Percentiles rank a stretch among this genome's conserved stretches.
These are phyloP conservation scores for Heterochromis multidens DNA, from an alignment of 2,113 vertebrate genomes.

Conservation along the genomic window DNA sequence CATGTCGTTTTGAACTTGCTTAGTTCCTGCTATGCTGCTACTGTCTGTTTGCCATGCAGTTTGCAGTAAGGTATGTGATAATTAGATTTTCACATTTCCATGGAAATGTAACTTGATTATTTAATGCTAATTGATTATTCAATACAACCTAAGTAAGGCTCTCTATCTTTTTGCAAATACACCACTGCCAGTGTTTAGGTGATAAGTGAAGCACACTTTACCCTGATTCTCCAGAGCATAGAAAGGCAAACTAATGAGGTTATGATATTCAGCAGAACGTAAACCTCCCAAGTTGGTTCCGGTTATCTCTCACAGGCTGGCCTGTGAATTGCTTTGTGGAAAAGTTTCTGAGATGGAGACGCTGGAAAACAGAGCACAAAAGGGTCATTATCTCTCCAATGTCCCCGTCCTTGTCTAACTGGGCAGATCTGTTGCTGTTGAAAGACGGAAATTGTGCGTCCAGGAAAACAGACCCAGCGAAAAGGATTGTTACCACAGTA, in stretches of 20 bases:
- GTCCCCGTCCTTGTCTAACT: constrained; percentile 22
- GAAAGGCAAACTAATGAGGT: neutral
- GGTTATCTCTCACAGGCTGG: constrained; percentile 18
- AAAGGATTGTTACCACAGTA: constrained; percentile 19
- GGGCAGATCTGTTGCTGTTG: constrained; percentile 38
- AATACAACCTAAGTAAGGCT: neutral
- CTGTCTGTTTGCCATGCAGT: constrained; percentile 5
- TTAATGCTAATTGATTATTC: neutral
- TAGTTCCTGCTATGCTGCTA: neutral
- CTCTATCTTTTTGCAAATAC: neutral
- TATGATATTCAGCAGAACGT: constrained; percentile 5
- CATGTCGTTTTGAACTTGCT: neutral
- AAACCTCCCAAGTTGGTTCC: constrained; percentile 44
- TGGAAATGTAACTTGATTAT: neutral
- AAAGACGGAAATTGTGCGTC: constrained; percentile 52
- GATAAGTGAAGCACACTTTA: neutral
- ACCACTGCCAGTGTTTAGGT: neutral
- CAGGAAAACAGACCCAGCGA: constrained; percentile 16
- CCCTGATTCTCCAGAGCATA: neutral
- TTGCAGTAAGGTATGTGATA: neutral
- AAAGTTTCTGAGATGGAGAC: constrained; percentile 44
- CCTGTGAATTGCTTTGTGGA: constrained; percentile 59
- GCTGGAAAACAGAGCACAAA: constrained; percentile 65
- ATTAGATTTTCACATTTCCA: neutral
- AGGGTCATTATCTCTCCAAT: constrained; percentile 65